Conservation (phyloP, 2,797 vertebrate genomes). For the Eremophila alpestris region DNA sequence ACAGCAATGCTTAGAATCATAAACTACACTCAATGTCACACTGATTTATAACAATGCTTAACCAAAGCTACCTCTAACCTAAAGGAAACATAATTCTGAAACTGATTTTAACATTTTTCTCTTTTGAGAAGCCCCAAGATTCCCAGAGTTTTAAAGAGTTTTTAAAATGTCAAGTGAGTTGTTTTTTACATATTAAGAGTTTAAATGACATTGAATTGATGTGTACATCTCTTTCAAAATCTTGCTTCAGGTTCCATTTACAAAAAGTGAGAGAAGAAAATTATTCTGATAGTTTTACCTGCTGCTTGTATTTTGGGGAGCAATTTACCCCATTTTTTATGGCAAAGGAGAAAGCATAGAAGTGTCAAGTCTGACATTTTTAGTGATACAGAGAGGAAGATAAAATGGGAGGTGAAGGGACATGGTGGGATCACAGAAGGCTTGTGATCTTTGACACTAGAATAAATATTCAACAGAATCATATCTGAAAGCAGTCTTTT, state of each 20-base stretch:
- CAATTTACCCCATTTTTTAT: neutral
- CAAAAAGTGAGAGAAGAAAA: accelerated
- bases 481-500: neutral
- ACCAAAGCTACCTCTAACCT: neutral
- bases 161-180: neutral
- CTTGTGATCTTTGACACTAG: neutral
- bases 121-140: neutral
- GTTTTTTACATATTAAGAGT: neutral
- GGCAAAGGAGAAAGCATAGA: neutral
- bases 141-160: neutral
- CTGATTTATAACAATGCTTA: neutral
- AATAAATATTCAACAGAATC: neutral
- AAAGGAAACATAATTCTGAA: neutral
- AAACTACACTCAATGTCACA: neutral
- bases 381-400: neutral
- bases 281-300: neutral
- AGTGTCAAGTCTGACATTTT: neutral
- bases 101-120: neutral
- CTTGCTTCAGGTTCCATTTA: neutral
- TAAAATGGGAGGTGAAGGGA: neutral
- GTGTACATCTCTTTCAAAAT: neutral
- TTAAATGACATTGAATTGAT: neutral
- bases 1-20: neutral
- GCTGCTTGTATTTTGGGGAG: neutral
- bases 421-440: neutral